Evolutionary conservation across 1,140 invertebrate species (phyloP), one percentile per base, ranked within the genome.

Genomic region (Grapholita molesta): DNA sequence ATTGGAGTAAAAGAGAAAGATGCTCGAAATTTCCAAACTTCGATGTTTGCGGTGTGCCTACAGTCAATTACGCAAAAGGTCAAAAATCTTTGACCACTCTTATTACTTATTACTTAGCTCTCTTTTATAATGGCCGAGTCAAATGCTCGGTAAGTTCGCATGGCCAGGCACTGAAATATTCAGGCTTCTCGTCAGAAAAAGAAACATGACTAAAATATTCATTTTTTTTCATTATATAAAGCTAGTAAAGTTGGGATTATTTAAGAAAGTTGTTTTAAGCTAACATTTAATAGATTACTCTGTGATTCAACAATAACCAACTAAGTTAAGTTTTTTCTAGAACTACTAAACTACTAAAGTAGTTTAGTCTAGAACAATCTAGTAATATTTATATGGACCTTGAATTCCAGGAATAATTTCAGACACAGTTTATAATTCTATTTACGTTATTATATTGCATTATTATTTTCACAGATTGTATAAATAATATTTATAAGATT

Each of bases 91-190:
- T 12, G 35, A 42, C 15, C 35, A 18, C 5, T n/a, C n/a, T 15
- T 42, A 38, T 12, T 12, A n/a, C n/a, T 21, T n/a, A 21, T 48
- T 0, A 7, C 3, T 15, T n/a, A 38, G n/a, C 15, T 15, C 35
- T n/a, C n/a, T n/a, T n/a, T n/a, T n/a, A n/a, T n/a, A n/a, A n/a
- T n/a, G 5, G 12, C 12, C 18, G 42, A 48, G 42, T 5, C 2
- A 9, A 48, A 48, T n/a, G 9, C n/a, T 9, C 42, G 42, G n/a
- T 38, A 48, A 76, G 78, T 75, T 80, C 74, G 80, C 77, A 74
- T 72, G 67, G 77, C 70, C 75, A 79, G 70, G 73, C 83, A 30
- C 30, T 61, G 72, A 87, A 85, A 89, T 89, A 88, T 88, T 86
- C 83, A 86, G 69, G 28, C 69, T 78, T 70, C 76, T 78, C 73